Evolutionary conservation across 2,113 vertebrate genomes (phyloP).

Genomic region (Corydoras maculifer): DNA sequence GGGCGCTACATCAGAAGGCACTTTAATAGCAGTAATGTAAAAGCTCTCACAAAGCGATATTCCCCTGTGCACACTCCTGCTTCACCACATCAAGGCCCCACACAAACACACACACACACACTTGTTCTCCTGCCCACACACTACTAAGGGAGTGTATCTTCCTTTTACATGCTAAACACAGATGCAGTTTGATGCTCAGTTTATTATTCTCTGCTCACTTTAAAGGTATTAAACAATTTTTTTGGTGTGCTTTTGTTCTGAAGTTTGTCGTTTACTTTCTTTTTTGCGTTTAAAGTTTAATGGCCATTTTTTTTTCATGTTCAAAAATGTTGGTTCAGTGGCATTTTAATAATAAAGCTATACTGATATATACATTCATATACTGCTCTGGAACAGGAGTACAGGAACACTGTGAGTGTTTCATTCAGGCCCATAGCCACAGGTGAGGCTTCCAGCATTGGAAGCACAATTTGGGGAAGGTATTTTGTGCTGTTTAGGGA

Average conservation of each 20-base stretch:
- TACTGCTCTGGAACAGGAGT: too few species aligned
- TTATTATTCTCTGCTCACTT: neutral
- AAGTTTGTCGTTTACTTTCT: neutral
- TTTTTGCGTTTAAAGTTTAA: too few species aligned
- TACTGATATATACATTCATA: too few species aligned
- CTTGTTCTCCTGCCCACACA: neutral
- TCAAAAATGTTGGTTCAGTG: too few species aligned
- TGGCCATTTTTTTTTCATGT: too few species aligned
- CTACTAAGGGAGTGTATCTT: conserved; percentile 1
- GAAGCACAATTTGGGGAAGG: too few species aligned
- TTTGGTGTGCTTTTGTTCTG: neutral
- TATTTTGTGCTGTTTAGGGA: too few species aligned
- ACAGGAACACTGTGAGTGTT: too few species aligned
- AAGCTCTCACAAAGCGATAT: conserved; percentile 22
- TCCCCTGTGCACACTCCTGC: neutral
- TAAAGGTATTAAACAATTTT: neutral
- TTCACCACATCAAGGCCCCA: neutral
- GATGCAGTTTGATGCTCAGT: conserved; percentile 5
- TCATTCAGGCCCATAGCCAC: too few species aligned
- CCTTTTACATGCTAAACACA: conserved; percentile 2
- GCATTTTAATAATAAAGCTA: too few species aligned
- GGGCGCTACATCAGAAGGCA: conserved; percentile 31
- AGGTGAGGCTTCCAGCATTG: too few species aligned
- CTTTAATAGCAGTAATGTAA: conserved; percentile 39
- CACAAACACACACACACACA: conserved; percentile 19